Base-by-base conservation (phyloP, 2,797 vertebrate species). In the Chiroxiphia lanceolata region DNA sequence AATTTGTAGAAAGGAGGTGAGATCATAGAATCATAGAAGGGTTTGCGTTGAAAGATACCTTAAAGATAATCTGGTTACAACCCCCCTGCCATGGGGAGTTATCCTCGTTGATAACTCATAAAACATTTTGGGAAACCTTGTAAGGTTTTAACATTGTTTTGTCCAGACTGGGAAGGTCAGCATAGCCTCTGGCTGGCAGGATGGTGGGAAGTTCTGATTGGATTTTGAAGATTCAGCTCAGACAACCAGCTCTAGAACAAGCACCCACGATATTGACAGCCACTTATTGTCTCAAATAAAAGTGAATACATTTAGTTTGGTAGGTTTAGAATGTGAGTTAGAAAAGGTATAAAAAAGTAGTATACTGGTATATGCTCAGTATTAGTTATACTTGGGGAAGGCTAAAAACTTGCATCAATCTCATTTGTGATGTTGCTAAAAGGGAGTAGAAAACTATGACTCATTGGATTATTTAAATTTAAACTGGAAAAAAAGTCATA, bases 1-100 rank as follows among this genome's bases (percentile, higher is more conserved):
- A 64, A 83, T 64, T 9, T 64, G 13, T 68, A 60, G 45, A 71
- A 13, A 48, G 48, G 11, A 90, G 5, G 7, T 40, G 40, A 68
- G 8, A 68, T 57, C 10, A 20, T 1, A 38, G 33, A 51, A n/a
- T 70, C 1, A 0, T 11, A n/a, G 29, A 65, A 31, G 59, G 12
- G 15, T 83, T 40, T 77, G 14, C 20, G 11, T 22, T 59, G n/a
- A 51, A 71, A 45, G 20, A 6, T 71, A 23, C 72, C 38, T 65
- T 59, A 51, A 42, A 45, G 17, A 17, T 56, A 25, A 20, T 59
- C 45, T 78, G 59, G 38, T 65, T 71, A 19, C n/a, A 53, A 3
- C 21, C 12, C 45, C 21, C 13, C 25, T 65, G 6, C 10, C 42
- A 16, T 34, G n/a, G 25, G 29, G 8, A 0, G 0, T 59, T 71